Evolutionary conservation across 2,797 vertebrate genomes (phyloP).

Genomic region (Geotrypetes seraphini): DNA sequence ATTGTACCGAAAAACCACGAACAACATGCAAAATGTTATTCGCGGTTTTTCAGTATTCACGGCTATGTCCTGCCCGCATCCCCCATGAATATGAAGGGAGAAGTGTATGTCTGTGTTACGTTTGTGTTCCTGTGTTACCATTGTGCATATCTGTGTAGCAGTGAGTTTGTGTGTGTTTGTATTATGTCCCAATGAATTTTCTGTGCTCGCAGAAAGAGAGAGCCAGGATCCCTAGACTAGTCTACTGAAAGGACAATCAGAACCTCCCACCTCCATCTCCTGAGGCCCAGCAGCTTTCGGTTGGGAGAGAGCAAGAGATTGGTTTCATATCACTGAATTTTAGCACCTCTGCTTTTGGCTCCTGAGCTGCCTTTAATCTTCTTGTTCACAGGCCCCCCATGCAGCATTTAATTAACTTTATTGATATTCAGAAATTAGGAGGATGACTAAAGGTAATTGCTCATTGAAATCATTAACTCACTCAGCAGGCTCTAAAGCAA

Average conservation of each 20-base stretch:
- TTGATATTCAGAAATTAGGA: conserved; percentile 74
- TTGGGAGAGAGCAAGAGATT: not conserved
- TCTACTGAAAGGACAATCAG: not conserved
- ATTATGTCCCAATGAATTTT: no score
- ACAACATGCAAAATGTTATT: no score
- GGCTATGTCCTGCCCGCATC: no score
- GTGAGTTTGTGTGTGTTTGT: no score
- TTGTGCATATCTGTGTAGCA: no score
- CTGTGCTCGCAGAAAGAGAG: not conserved
- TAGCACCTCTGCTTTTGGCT: not conserved
- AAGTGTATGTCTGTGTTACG: no score
- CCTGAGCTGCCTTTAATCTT: conserved; percentile 16
- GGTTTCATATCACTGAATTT: not conserved
- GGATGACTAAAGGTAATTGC: conserved; percentile 67
- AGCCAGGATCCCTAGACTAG: no score
- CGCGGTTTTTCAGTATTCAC: no score
- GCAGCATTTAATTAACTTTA: conserved; percentile 73
- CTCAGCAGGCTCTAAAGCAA: conserved; percentile 39
- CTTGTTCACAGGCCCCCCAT: conserved; percentile 23
- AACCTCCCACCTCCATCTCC: not conserved
- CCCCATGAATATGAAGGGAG: no score
- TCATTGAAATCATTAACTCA: conserved; percentile 67
- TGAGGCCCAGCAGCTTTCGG: no score
- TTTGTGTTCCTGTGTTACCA: no score
- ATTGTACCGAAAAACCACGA: no score